Percentiles rank a stretch among this genome's conserved stretches.
phyloP scores from a whole-genome alignment of 2,888 invertebrate species.

The Eristalinus aeneus region DNA sequence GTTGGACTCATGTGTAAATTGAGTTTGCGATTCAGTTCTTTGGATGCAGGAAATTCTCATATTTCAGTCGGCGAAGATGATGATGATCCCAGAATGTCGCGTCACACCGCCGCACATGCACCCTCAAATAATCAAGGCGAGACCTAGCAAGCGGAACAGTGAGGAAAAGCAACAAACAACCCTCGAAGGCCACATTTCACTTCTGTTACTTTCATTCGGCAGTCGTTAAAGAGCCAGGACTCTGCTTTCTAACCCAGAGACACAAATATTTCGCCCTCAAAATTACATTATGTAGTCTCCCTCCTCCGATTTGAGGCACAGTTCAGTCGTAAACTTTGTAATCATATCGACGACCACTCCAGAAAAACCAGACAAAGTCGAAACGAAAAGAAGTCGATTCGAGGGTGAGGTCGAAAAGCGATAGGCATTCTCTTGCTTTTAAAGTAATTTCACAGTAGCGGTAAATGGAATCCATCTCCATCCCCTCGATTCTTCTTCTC shows the following conservation, averaged over 20 bases:
- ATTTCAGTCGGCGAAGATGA: neutral
- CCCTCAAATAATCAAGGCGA: slow-evolving; percentile 35
- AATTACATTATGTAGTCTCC: neutral
- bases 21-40: neutral
- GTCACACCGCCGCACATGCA: neutral
- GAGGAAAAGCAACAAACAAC: neutral
- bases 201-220: slow-evolving; percentile 45
- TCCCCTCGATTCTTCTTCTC: slow-evolving; percentile 6
- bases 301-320: neutral
- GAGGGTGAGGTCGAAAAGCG: slow-evolving; percentile 7
- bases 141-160: no score
- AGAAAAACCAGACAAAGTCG: neutral
- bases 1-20: no score
- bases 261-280: slow-evolving; percentile 28
- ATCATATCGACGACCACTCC: slow-evolving; percentile 55
- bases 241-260: slow-evolving; percentile 28
- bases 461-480: slow-evolving; percentile 27
- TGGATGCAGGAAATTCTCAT: neutral
- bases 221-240: slow-evolving; percentile 36
- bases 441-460: slow-evolving; percentile 56
- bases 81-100: no score
- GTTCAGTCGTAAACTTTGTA: slow-evolving; percentile 43
- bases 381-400: neutral
- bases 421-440: slow-evolving; percentile 54
- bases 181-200: neutral